Base-by-base conservation (phyloP, 2,888 invertebrate species). In the Mythimna vitellina region DNA sequence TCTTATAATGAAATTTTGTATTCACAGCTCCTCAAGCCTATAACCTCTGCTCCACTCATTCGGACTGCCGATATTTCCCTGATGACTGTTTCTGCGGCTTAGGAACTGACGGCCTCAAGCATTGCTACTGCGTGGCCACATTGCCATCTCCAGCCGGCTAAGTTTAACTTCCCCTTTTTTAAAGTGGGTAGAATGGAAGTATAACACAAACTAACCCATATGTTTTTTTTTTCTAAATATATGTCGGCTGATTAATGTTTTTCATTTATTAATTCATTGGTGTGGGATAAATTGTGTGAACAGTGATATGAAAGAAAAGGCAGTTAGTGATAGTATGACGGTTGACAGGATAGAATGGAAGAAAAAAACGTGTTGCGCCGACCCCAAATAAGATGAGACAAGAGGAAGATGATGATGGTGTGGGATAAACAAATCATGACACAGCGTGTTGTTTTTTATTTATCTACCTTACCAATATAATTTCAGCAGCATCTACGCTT, bases 81-180 rank as follows among this genome's bases (percentile, higher is more conserved):
- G 73, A 58, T 20, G 69, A 73, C 20, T 73, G 73, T 35, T 76
- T 69, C 14, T 73, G 76, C 7, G 73, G 76, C 0, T 14, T 73
- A 2, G 76, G 69, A 1, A 73, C 76, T 14, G 73, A 73, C 1
- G 67, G 32, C 2, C 68, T 58, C 10, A 73, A 73, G 32, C 73
- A 73, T n/a, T 73, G 73, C 10, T 73, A 73, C 25, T 73, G 73
- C 20, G 32, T 58, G 12, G 57, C 57, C n/a, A 67, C 76, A 10
- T 20, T 51, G 1, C 68, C 67, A 7, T 54, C 38, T 12, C 29
- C n/a, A n/a, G 14, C 49, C 20, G 65, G 29, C 2, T 25, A 73
- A 25, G 2, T 1, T 9, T 25, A 8, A 56, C 25, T 14, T 54
- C 25, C 1, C 5, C 14, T 14, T 54, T 22, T 49, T 49, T 8